Base-by-base conservation (phyloP, 2,888 invertebrate genomes). In the Meganola albula region DNA sequence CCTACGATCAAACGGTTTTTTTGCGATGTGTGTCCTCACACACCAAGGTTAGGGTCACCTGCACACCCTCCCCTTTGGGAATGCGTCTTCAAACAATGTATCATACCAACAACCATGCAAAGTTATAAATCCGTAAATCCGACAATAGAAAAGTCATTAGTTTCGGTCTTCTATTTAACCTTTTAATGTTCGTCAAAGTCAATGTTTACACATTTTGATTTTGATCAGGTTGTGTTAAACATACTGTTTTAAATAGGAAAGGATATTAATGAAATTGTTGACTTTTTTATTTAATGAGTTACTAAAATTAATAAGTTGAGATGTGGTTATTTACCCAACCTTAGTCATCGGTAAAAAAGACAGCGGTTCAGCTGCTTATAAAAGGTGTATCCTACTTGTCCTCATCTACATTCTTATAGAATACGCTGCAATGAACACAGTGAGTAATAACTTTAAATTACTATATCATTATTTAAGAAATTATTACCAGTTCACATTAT, bases 401-500 rank as follows among this genome's bases (percentile, higher is more conserved):
- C n/a, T n/a, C 40, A 47, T 34, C 47, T 40, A 45, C 67, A 73
- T 58, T 67, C 44, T 41, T 44, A 49, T 48, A 43, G 56, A 51
- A 56, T 44, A 52, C 58, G 56, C 39, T 55, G 74, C 61, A 58
- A 82, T 82, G 80, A 78, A 77, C 63, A 73, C 70, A 42, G 80
- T 82, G 46, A 78, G 79, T 76, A 56, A 12, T 9, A 24, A 8
- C 14, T 16, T 16, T 16, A 16, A 4, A 16, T 16, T 16, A 16
- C 16, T 5, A 22, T 8, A 23, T 27, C 26, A 36, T 7, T n/a
- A n/a, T n/a, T n/a, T n/a, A n/a, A n/a, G n/a, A n/a, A n/a, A n/a
- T n/a, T n/a, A n/a, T n/a, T n/a, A n/a, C n/a, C n/a, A n/a, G n/a
- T n/a, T n/a, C n/a, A n/a, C n/a, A n/a, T n/a, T n/a, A n/a, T n/a